Evolutionary conservation across 2,113 vertebrate species (phyloP).

Genomic region (Mohoua ochrocephala): DNA sequence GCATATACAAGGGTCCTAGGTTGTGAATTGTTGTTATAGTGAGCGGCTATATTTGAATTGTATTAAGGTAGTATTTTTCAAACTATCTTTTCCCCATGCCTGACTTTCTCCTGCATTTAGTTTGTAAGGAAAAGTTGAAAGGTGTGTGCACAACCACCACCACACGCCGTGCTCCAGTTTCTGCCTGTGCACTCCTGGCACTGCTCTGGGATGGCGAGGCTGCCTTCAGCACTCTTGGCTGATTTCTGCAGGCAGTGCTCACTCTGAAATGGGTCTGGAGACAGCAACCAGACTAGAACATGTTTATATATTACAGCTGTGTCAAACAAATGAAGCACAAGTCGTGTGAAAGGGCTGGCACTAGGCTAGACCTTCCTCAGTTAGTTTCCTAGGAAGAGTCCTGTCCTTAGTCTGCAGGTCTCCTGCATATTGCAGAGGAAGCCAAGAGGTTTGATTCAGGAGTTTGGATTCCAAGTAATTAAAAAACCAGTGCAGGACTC

Average conservation of each 20-base stretch:
- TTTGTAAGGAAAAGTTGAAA: background rate
- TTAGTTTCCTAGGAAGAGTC: background rate
- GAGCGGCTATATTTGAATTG: background rate
- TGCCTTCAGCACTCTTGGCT: background rate
- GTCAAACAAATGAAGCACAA: background rate
- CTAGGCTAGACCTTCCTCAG: background rate
- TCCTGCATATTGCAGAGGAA: background rate
- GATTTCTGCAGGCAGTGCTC: background rate
- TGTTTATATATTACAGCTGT: background rate
- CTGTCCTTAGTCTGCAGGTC: background rate
- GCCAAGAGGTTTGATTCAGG: background rate
- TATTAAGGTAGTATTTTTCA: background rate
- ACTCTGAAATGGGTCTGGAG: background rate
- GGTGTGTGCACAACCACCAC: background rate
- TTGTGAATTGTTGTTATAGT: background rate
- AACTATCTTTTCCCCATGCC: background rate
- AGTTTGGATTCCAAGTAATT: background rate
- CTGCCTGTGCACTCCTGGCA: background rate
- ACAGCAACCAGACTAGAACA: background rate
- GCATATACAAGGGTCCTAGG: background rate
- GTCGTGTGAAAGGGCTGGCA: background rate
- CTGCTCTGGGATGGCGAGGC: rapidly evolving
- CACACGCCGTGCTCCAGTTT: rapidly evolving
- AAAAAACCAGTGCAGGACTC: background rate
- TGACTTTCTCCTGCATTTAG: background rate